These are phyloP conservation scores for Cataglyphis altisquamis DNA, from an alignment of 2,888 invertebrate genomes.

Conservation along the genomic window DNA sequence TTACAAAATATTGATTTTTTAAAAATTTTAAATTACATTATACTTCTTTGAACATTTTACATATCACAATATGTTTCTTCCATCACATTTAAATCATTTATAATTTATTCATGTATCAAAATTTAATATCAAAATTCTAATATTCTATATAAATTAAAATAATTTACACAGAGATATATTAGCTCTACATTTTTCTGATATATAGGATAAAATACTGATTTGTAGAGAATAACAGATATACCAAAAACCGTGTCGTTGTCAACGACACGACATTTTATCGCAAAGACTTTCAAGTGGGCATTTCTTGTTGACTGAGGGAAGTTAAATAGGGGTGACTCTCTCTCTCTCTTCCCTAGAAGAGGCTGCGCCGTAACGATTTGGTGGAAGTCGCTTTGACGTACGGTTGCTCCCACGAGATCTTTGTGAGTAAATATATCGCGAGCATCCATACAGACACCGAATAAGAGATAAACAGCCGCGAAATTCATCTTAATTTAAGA, in stretches of 20 bases:
- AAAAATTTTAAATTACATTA: conserved; percentile 6
- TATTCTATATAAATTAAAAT: not conserved
- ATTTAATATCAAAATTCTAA: not conserved
- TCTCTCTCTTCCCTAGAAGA: not conserved
- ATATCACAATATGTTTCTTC: not conserved
- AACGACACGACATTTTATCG: conserved; percentile 16
- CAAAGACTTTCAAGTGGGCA: conserved; percentile 7
- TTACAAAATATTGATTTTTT: not conserved
- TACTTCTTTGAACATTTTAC: not conserved
- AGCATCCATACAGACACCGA: conserved; percentile 47
- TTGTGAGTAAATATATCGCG: conserved; percentile 62
- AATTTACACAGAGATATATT: not conserved
- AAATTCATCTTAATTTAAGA: conserved; percentile 80
- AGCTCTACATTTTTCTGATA: not conserved
- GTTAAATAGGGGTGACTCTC: conserved; percentile 47
- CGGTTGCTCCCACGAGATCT: conserved; percentile 52
- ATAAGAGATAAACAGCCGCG: conserved; percentile 45
- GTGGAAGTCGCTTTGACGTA: conserved; percentile 53
- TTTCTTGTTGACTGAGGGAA: conserved; percentile 46
- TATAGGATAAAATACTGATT: not conserved
- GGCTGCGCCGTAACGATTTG: conserved; percentile 43
- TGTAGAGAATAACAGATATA: not conserved
- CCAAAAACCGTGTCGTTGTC: conserved; percentile 4
- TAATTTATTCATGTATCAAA: not conserved
- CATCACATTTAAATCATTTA: not conserved